A percentile compares a stretch with the other conserved stretches of the same genome.
phyloP scores from a whole-genome alignment of 2,888 invertebrate genomes.

The Drosophila lutescens region DNA sequence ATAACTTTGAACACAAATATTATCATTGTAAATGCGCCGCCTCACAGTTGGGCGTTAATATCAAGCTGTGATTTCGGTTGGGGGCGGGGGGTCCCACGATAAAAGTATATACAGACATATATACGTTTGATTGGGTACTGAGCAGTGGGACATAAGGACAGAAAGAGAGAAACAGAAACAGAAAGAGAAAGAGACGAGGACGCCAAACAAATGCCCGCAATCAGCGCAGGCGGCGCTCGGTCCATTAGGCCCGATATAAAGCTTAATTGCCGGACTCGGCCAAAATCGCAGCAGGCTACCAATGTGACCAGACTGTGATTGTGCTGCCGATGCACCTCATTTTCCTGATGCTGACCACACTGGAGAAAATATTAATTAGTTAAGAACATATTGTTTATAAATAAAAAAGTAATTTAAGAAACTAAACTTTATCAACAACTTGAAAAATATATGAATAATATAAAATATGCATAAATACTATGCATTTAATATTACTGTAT shows the following conservation, averaged over 20 bases:
- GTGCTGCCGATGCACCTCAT: constrained; percentile 45
- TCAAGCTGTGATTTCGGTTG: constrained; percentile 74
- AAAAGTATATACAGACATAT: constrained; percentile 3
- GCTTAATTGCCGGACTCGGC: constrained; percentile 84
- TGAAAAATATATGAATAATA: no score
- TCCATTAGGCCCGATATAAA: constrained; percentile 84
- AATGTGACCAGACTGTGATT: constrained; percentile 70
- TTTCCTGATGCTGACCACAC: constrained; percentile 19
- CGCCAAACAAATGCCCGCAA: constrained; percentile 81
- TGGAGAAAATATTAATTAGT: not conserved
- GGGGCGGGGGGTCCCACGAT: constrained; percentile 21
- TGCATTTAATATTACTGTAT: no score
- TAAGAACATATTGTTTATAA: not conserved
- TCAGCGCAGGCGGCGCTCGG: constrained; percentile 83
- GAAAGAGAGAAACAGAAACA: not conserved
- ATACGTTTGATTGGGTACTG: constrained; percentile 74
- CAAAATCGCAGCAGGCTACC: constrained; percentile 78
- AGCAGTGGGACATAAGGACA: constrained; percentile 12
- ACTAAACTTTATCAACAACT: no score
- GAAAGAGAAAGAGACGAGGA: constrained; percentile 32
- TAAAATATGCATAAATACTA: no score
- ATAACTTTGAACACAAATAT: constrained; percentile 77
- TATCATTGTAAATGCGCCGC: constrained; percentile 79
- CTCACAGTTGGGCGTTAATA: constrained; percentile 81
- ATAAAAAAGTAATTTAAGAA: no score